Conservation (phyloP, 1,140 invertebrate species). For the Cydia strobilella region DNA sequence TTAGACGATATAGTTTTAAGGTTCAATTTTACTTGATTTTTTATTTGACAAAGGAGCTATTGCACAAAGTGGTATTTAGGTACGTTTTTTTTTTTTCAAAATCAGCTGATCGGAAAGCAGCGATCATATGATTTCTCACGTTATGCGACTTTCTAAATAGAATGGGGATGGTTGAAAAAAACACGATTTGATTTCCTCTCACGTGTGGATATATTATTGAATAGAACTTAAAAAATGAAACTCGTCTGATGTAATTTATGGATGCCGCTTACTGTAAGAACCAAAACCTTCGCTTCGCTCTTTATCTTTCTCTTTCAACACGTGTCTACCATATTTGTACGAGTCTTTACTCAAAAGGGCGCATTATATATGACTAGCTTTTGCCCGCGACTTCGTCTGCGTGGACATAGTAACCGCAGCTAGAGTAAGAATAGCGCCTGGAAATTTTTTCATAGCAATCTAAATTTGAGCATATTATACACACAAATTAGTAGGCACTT, state of each 20-base stretch:
- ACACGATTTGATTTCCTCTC: background rate
- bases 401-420: too few relatives aligned
- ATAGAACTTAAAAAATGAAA: too few relatives aligned
- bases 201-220: slow-evolving; percentile 3
- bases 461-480: too few relatives aligned
- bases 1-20: background rate
- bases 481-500: too few relatives aligned
- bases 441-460: too few relatives aligned
- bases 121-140: slow-evolving; percentile 27
- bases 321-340: background rate
- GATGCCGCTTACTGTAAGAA: background rate
- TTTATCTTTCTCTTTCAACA: background rate
- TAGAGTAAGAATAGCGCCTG: too few relatives aligned
- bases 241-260: too few relatives aligned
- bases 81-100: slow-evolving; percentile 29
- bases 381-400: too few relatives aligned
- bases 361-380: too few relatives aligned
- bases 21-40: background rate
- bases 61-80: slow-evolving; percentile 30
- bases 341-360: background rate
- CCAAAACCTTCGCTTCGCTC: background rate
- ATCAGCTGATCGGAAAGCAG: slow-evolving; percentile 25
- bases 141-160: slow-evolving; percentile 5
- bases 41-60: slow-evolving; percentile 34
- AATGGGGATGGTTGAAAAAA: slow-evolving; percentile 5